These are phyloP conservation scores for Aplysina aerophoba DNA, from an alignment of 37 sponge, comb jelly and placozoan genomes.

Conservation along the genomic window DNA sequence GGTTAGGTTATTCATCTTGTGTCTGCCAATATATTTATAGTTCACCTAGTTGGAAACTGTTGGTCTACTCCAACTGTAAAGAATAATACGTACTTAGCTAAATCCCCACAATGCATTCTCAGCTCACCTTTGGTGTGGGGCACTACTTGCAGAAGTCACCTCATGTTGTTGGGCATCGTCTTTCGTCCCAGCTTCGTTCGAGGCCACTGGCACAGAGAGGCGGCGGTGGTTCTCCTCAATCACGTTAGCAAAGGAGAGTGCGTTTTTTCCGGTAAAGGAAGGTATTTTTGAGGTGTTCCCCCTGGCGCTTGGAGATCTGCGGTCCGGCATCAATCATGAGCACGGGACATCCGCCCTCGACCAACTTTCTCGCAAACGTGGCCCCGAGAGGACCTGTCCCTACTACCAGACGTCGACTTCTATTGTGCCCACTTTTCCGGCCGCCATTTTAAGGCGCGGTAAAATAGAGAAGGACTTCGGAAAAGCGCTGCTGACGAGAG, in stretches of 20 bases:
- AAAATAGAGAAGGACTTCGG: no score
- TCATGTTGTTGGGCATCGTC: slow-evolving; percentile 32
- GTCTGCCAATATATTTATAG: no score
- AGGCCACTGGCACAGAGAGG: slow-evolving; percentile 43
- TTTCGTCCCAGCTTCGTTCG: no score
- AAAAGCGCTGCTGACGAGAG: no score
- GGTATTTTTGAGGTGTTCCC: slow-evolving; percentile 57
- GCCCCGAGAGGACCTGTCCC: slow-evolving; percentile 56
- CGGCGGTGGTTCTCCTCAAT: slow-evolving; percentile 30
- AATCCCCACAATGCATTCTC: no score
- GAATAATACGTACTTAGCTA: not conserved
- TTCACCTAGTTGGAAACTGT: no score
- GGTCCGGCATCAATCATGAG: slow-evolving; percentile 66
- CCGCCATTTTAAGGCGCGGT: no score
- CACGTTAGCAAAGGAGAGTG: slow-evolving; percentile 45
- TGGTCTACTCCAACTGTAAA: not conserved
- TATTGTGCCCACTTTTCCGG: no score
- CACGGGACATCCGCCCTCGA: slow-evolving; percentile 30
- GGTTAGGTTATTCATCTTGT: no score
- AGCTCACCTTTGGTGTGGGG: slow-evolving; percentile 31
- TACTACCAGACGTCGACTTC: no score
- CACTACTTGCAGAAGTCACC: slow-evolving; percentile 13
- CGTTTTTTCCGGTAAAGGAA: slow-evolving; percentile 43
- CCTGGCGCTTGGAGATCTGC: slow-evolving; percentile 43
- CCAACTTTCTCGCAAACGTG: slow-evolving; percentile 51